A percentile compares a stretch with the other conserved stretches of the same genome.
phyloP scores from a whole-genome alignment of 2,888 invertebrate genomes.

The Troilus luridus region DNA sequence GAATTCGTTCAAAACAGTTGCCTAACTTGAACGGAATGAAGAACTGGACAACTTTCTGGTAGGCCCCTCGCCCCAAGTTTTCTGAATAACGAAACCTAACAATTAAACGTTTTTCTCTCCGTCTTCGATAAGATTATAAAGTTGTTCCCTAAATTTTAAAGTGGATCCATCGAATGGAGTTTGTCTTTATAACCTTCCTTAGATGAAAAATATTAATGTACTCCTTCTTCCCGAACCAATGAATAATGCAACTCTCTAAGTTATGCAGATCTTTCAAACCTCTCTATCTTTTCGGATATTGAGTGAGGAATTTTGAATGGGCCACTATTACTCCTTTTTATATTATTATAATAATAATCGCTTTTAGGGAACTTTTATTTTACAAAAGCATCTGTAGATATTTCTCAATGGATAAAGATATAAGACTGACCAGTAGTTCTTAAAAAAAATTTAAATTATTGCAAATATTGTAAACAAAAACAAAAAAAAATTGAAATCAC shows the following conservation, averaged over 20 bases:
- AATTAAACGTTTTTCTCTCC: constrained; percentile 16
- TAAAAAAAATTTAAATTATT: too few relatives aligned
- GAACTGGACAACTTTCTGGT: neutral
- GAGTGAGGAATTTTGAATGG: constrained; percentile 1
- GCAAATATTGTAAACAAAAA: too few relatives aligned
- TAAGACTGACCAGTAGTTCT: too few relatives aligned
- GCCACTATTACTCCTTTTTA: neutral
- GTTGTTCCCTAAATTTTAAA: constrained; percentile 40
- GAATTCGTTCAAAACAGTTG: neutral
- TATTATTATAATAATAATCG: neutral
- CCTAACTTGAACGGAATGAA: neutral
- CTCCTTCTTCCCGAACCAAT: neutral
- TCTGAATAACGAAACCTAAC: constrained; percentile 21
- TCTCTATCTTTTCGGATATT: constrained; percentile 11
- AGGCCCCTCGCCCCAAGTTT: neutral
- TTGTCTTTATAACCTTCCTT: constrained; percentile 26
- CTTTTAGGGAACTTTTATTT: neutral
- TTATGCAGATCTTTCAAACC: constrained; percentile 26
- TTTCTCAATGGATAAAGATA: too few relatives aligned
- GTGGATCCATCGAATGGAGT: constrained; percentile 23
- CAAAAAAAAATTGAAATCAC: too few relatives aligned
- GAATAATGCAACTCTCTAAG: constrained; percentile 15
- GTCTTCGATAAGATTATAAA: constrained; percentile 19
- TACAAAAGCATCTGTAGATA: too few relatives aligned
- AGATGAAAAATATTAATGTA: constrained; percentile 38